Conservation (phyloP, 2,113 vertebrate species). For the Gasterosteus nipponicus region DNA sequence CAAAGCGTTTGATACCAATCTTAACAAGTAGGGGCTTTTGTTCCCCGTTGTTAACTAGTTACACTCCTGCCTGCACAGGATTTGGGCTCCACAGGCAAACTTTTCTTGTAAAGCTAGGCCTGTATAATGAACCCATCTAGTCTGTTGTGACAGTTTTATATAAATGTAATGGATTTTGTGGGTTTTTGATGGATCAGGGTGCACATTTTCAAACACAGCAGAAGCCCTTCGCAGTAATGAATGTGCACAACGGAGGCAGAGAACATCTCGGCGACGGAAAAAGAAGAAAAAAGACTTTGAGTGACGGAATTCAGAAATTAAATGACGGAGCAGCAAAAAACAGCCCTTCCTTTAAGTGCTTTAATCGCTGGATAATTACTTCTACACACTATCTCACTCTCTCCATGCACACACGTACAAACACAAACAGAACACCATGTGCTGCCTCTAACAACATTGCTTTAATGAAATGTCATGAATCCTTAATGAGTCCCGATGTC, state of each 20-base stretch:
- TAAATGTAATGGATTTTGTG: constrained; percentile 49
- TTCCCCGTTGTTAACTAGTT: background rate
- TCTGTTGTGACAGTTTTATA: constrained; percentile 47
- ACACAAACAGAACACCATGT: constrained; percentile 78
- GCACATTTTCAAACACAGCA: constrained; percentile 50
- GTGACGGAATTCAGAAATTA: constrained; percentile 53
- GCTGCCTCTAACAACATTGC: constrained; percentile 82
- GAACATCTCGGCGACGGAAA: constrained; percentile 31
- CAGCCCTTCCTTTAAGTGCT: constrained; percentile 69
- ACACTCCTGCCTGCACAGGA: constrained; percentile 9
- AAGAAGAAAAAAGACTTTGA: constrained; percentile 14
- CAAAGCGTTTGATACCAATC: constrained; percentile 5
- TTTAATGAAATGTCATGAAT: constrained; percentile 85
- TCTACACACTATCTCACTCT: constrained; percentile 61
- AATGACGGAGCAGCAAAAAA: constrained; percentile 61
- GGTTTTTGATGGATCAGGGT: constrained; percentile 48
- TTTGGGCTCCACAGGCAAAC: constrained; percentile 25
- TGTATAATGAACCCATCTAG: constrained; percentile 37
- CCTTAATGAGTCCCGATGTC: constrained; percentile 88
- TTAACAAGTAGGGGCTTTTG: constrained; percentile 18
- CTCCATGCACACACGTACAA: constrained; percentile 62
- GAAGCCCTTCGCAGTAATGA: constrained; percentile 52
- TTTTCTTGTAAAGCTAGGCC: constrained; percentile 14
- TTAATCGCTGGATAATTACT: constrained; percentile 76
- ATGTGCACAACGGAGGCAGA: constrained; percentile 44